Percentiles rank a stretch among this genome's conserved stretches.
phyloP scores from a whole-genome alignment of 2,113 vertebrate species.

The Pteronura brasiliensis region DNA sequence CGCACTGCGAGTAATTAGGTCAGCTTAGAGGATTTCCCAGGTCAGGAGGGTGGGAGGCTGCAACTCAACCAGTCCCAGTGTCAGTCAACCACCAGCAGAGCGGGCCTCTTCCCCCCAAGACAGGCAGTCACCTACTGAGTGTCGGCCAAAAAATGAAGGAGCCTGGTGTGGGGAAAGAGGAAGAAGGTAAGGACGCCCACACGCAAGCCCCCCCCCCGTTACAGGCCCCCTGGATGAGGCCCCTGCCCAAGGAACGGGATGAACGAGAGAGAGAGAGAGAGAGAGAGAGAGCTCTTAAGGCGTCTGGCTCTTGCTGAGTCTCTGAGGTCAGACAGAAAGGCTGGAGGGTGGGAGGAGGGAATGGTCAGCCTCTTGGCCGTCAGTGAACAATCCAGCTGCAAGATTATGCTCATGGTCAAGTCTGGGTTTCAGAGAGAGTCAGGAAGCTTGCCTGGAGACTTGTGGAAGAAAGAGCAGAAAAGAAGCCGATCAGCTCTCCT shows the following conservation, averaged over 20 bases:
- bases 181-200: neutral
- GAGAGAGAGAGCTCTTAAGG: neutral
- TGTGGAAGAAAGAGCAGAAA: neutral
- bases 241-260: neutral
- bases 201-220: neutral
- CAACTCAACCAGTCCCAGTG: neutral
- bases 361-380: neutral
- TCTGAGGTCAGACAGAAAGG: neutral
- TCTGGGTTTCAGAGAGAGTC: neutral
- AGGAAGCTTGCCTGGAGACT: neutral
- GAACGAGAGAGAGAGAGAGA: neutral
- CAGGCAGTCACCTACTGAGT: neutral
- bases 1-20: conserved; percentile 61
- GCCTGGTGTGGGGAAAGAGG: neutral
- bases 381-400: neutral
- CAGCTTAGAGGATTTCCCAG: conserved; percentile 74
- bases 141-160: neutral
- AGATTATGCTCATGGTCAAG: neutral
- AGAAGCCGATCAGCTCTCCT: neutral
- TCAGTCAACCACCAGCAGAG: neutral
- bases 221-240: neutral
- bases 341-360: neutral
- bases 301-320: neutral
- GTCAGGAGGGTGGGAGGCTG: conserved; percentile 10
- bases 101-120: neutral